Percentiles rank a stretch among this genome's conserved stretches.
Evolutionary conservation across 2,888 invertebrate species (phyloP).

Genomic region (Eupithecia centaureata): DNA sequence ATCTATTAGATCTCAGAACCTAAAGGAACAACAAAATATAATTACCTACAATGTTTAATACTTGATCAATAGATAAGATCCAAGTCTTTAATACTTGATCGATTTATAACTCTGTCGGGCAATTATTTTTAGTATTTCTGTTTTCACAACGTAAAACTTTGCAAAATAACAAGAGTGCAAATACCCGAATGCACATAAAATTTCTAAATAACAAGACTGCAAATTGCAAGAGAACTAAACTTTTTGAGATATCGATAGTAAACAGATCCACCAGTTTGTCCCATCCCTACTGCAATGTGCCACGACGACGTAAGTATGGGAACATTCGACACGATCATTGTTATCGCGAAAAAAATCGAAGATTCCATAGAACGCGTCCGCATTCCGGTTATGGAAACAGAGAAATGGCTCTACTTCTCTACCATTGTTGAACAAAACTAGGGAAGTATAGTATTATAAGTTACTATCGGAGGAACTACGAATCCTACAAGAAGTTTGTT

Average conservation of each 20-base stretch:
- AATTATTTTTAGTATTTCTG: background rate
- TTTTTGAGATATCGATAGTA: background rate
- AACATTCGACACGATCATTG: conserved; percentile 39
- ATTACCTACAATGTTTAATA: too few relatives aligned
- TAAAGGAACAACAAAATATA: too few relatives aligned
- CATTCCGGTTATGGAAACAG: conserved; percentile 36
- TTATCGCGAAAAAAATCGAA: conserved; percentile 33
- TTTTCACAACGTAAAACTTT: background rate
- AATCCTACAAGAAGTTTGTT: background rate
- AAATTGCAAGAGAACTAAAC: background rate
- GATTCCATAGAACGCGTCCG: conserved; percentile 33
- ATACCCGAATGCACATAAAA: background rate
- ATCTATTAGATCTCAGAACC: too few relatives aligned
- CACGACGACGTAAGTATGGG: conserved; percentile 31
- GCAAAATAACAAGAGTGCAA: background rate
- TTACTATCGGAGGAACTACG: background rate
- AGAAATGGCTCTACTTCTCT: conserved; percentile 19
- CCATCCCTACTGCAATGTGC: conserved; percentile 35
- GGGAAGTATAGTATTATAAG: background rate
- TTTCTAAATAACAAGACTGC: conserved; percentile 12
- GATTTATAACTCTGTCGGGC: background rate
- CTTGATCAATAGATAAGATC: too few relatives aligned
- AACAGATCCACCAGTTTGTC: conserved; percentile 10
- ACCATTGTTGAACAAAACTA: conserved; percentile 14
- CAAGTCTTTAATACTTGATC: background rate